Conservation (phyloP, 37 sponge, comb jelly and placozoan genomes). For the Halichondria panicea region DNA sequence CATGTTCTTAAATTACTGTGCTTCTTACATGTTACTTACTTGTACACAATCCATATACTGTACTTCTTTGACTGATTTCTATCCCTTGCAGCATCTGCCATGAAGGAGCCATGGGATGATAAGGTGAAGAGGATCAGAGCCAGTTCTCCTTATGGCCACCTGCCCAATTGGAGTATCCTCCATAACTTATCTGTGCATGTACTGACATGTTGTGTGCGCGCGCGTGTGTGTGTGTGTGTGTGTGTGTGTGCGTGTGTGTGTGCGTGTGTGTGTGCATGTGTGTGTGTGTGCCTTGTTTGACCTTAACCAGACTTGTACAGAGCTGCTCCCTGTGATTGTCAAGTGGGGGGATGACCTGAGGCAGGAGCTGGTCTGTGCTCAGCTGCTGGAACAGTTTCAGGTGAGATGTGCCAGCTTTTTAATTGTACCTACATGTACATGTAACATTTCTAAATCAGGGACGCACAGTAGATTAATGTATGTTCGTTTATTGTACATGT, state of each 20-base stretch:
- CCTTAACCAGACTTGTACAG: slow-evolving; percentile 15
- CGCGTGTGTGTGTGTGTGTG: not conserved
- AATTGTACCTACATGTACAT: not conserved
- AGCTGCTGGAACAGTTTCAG: slow-evolving; percentile 90
- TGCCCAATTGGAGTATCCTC: slow-evolving; percentile 94
- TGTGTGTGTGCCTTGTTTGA: not conserved
- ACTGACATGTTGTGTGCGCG: not conserved
- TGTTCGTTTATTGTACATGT: not conserved
- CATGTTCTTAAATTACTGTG: not conserved
- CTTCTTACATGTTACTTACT: not conserved
- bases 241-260: not conserved
- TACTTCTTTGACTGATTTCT: not conserved
- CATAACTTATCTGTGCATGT: not conserved
- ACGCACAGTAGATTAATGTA: not conserved
- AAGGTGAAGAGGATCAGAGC: slow-evolving; percentile 77
- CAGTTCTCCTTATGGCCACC: slow-evolving; percentile 89
- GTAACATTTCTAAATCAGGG: not conserved
- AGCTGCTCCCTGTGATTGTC: slow-evolving; percentile 84
- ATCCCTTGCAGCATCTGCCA: slow-evolving; percentile 53
- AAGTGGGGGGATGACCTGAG: slow-evolving; percentile 97
- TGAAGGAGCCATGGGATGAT: slow-evolving; percentile 93
- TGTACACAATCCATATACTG: not conserved
- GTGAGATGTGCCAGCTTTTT: slow-evolving; percentile 6
- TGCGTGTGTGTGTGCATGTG: not conserved
- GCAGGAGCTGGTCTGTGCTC: slow-evolving; percentile 88